Conservation (phyloP, 2,113 vertebrate genomes). For the Charadrius vociferus region DNA sequence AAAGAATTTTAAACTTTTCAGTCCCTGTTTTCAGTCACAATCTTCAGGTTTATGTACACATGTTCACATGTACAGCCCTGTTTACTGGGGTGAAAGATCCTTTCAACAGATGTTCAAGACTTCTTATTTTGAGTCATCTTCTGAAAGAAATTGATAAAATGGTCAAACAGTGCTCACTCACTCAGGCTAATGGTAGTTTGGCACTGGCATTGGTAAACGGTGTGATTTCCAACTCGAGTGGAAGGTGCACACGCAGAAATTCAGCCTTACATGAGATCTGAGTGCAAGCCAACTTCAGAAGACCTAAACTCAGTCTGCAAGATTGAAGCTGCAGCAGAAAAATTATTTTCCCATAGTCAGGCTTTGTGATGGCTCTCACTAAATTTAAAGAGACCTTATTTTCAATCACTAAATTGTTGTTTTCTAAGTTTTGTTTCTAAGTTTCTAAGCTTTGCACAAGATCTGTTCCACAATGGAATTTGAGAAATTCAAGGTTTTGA, state of each 20-base stretch:
- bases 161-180: background rate
- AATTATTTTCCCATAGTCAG: background rate
- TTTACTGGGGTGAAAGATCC: background rate
- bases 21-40: background rate
- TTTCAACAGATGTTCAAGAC: background rate
- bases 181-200: background rate
- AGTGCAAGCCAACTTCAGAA: background rate
- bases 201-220: background rate
- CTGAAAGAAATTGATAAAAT: background rate
- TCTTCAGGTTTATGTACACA: background rate
- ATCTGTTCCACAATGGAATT: background rate
- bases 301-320: background rate
- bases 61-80: background rate
- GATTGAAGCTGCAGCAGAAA: background rate
- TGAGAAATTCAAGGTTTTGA: background rate
- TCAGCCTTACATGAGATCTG: background rate
- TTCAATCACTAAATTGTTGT: background rate
- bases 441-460: background rate
- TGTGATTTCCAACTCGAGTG: background rate
- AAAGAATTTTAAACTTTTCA: background rate
- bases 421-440: too few relatives aligned
- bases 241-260: background rate
- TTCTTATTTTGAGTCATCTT: background rate
- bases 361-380: background rate
- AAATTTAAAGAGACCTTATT: background rate